Evolutionary conservation across 1,140 invertebrate genomes (phyloP).

Genomic region (Drosophila lacteicornis): DNA sequence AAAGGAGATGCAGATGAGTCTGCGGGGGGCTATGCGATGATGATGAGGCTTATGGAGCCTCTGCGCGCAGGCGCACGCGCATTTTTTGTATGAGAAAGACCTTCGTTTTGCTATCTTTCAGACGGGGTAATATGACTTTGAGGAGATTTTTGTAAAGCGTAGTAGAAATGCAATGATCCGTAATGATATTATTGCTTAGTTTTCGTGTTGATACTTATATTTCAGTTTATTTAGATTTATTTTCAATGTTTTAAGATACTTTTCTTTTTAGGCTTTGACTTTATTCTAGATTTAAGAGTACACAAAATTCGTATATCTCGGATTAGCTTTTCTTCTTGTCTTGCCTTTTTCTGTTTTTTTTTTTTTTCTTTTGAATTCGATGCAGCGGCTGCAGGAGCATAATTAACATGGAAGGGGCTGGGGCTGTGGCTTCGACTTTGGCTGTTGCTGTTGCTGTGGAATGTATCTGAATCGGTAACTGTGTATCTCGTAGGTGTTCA

Average conservation of each 20-base stretch:
- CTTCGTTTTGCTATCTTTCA: not conserved
- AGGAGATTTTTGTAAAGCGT: not conserved
- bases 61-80: conserved; percentile 58
- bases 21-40: conserved; percentile 13
- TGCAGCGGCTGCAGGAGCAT: conserved; percentile 65
- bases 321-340: not conserved
- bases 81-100: conserved; percentile 30
- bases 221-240: not conserved
- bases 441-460: conserved; percentile 29
- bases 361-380: conserved; percentile 62
- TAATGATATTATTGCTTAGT: not conserved
- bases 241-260: not conserved
- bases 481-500: conserved; percentile 72
- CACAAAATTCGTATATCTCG: conserved; percentile 4
- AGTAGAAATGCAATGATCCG: not conserved
- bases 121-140: not conserved
- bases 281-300: not conserved
- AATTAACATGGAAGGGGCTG: conserved; percentile 64
- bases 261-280: not conserved
- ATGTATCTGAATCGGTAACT: conserved; percentile 73
- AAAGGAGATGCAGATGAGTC: conserved; percentile 29
- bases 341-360: conserved; percentile 10
- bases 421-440: conserved; percentile 11
- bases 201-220: not conserved
- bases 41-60: conserved; percentile 46